Base-by-base conservation (phyloP, 2,113 vertebrate species). In the Sisor rabdophorus region DNA sequence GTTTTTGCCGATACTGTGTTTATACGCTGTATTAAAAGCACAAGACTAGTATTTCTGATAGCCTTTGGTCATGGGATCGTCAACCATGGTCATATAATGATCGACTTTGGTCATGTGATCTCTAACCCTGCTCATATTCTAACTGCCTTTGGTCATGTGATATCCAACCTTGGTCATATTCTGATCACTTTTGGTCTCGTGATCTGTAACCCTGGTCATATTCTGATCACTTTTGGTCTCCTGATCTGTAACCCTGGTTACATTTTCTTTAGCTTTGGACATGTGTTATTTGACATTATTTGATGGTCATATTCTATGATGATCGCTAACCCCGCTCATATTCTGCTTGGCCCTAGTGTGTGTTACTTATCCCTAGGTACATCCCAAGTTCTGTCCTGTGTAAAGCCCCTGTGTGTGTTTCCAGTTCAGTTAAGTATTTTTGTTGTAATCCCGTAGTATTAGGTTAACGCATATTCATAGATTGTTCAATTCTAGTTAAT, bases 391-490 rank as follows among this genome's bases (percentile, higher is more conserved):
- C 40, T 67, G 65, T 28, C 9, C 24, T 69, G 24, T 24, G 26
- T 67, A 16, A 11, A 26, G 48, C 26, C 48, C 48, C 10, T 40
- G 40, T 44, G 40, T 44, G 40, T 44, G 4, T 44, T 44, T 44
- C 8, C 40, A 44, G n/a, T 7, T 16, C 47, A 44, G 22, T 64
- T 64, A 22, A n/a, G n/a, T n/a, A n/a, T n/a, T n/a, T n/a, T n/a
- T n/a, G n/a, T n/a, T n/a, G n/a, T n/a, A n/a, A n/a, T n/a, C 13
- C 15, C 0, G 1, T 28, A 1, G 16, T 26, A 4, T 16, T 4
- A 4, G 7, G 16, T 26, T 28, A 26, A 58, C 12, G 2, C 1
- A 0, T 24, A 24, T 12, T 58, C 24, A 58, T 7, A n/a, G 12
- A 7, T 26, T 58, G 24, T 26, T 58, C 24, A n/a, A n/a, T n/a